Base-by-base conservation (phyloP, 2,113 vertebrate species). In the Platichthys flesus region DNA sequence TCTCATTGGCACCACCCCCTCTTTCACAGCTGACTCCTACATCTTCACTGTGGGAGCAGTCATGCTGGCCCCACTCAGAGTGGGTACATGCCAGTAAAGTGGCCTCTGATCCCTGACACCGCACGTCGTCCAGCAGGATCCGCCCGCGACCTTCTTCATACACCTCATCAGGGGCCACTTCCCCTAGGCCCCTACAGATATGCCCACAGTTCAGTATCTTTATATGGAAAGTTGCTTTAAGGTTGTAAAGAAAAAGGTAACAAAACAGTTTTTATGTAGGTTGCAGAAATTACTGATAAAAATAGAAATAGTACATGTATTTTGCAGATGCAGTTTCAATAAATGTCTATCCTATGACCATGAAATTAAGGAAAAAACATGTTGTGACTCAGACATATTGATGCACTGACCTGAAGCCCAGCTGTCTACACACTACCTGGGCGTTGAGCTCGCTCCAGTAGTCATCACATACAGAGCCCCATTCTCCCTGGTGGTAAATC, bases 41-140 rank as follows among this genome's bases (percentile, higher is more conserved):
- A 6, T 97, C 96, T 79, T 97, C 96, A 4, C 85, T 76, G 7
- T 97, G 96, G 2, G 96, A 96, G 92, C 96, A 97, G 91, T 97
- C 96, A 0, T 97, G 96, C 42, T 95, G 93, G 0, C 96, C 95
- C 95, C 95, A 96, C 60, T 81, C 92, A 59, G 93, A 91, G 74
- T 94, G 96, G 26, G 77, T 59, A 76, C 96, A 97, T 64, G 91
- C 91, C 89, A 96, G 81, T 63, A 97, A 90, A 26, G 85, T 90
- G 51, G 76, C 20, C 79, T 97, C 96, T 12, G 82, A 75, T 18
- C 96, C 96, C 12, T 63, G 71, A 77, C 96, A 97, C 54, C 80
- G 85, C 79, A 97, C 94, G 59, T 97, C 96, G 18, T 97, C 96
- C 90, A 97, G 90, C 63, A 96, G 90, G 82, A 97, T 96, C 79